These are phyloP conservation scores for Tenodera sinensis DNA, from an alignment of 2,888 invertebrate species.

Conservation along the genomic window DNA sequence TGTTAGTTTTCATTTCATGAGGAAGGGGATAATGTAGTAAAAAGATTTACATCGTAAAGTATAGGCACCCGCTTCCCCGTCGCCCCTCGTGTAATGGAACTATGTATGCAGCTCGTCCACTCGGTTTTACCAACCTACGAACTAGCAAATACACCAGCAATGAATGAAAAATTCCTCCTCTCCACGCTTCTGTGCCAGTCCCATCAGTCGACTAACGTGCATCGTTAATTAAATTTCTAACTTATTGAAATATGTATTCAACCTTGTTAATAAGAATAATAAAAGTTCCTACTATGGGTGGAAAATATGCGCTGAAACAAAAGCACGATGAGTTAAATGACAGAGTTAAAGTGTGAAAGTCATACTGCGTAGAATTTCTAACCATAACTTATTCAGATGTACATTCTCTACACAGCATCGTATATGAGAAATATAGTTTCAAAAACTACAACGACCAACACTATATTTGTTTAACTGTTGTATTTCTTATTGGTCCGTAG, in stretches of 20 bases:
- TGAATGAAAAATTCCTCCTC: neutral
- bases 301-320: neutral
- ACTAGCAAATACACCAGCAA: neutral
- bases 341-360: neutral
- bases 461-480: no score
- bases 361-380: neutral
- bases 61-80: neutral
- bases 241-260: neutral
- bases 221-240: neutral
- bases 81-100: neutral
- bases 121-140: neutral
- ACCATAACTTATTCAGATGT: no score
- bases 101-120: neutral
- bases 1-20: slow-evolving; percentile 21
- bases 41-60: slow-evolving; percentile 31
- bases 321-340: neutral
- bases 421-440: no score
- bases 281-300: neutral
- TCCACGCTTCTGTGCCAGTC: neutral
- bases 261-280: neutral
- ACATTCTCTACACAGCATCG: no score
- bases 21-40: slow-evolving; percentile 24
- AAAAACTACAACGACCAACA: no score
- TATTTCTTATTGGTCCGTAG: no score
- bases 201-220: neutral